A percentile compares a stretch with the other conserved stretches of the same genome.
phyloP scores from a whole-genome alignment of 1,140 invertebrate species.

The Macrobrachium nipponense region DNA sequence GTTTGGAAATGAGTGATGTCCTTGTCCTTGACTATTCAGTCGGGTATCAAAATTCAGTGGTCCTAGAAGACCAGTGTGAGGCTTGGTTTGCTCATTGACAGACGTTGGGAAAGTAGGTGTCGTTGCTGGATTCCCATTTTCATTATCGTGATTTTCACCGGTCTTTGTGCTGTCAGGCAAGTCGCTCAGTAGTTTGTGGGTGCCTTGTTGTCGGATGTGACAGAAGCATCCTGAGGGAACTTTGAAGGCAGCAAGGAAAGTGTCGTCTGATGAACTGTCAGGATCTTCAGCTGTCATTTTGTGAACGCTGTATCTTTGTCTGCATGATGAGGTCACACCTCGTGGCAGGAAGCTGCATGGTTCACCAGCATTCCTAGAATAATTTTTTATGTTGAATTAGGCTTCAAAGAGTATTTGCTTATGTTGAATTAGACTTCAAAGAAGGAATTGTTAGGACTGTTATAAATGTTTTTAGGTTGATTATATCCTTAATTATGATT shows the following conservation, averaged over 20 bases:
- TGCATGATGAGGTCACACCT: conserved; percentile 44
- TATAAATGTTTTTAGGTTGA: no score
- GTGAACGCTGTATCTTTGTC: conserved; percentile 59
- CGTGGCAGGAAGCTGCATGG: conserved; percentile 47
- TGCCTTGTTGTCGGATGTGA: conserved; percentile 34
- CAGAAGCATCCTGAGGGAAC: conserved; percentile 61
- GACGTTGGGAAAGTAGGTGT: no score
- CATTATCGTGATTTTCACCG: background rate
- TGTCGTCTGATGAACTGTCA: conserved; percentile 29
- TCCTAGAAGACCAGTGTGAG: no score
- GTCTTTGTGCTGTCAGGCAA: background rate
- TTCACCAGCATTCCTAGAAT: conserved; percentile 32
- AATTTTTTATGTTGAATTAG: no score
- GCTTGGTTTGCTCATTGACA: no score
- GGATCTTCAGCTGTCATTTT: conserved; percentile 54
- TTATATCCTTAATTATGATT: no score
- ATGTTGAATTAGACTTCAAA: no score
- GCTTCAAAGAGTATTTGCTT: no score
- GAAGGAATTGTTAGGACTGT: no score
- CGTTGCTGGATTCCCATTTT: no score
- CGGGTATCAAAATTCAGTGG: no score
- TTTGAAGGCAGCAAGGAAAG: conserved; percentile 56
- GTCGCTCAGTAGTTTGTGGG: background rate
- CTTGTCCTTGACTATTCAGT: background rate
- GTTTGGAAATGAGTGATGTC: background rate